These are phyloP conservation scores for Bhutanitis thaidina DNA, from an alignment of 2,888 invertebrate species.

Conservation along the genomic window DNA sequence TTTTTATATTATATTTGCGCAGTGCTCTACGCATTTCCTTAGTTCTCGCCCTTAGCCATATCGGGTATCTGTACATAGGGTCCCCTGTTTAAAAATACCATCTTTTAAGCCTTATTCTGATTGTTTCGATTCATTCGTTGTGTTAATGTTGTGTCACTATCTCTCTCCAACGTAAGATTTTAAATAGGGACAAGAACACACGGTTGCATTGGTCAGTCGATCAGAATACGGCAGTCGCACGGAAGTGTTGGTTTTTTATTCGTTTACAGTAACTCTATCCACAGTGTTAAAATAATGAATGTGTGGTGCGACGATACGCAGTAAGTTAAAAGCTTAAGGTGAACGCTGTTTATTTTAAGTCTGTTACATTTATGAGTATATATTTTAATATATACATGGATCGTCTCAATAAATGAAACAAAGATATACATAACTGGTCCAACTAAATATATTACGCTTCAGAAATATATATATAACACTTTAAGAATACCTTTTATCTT, in stretches of 20 bases:
- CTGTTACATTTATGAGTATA: too few relatives aligned
- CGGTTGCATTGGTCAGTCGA: conserved; percentile 17
- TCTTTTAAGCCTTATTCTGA: conserved; percentile 28
- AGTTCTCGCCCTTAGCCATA: conserved; percentile 32
- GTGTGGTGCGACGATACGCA: conserved; percentile 26
- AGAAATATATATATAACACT: too few relatives aligned
- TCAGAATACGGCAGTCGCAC: conserved; percentile 36
- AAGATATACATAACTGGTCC: too few relatives aligned
- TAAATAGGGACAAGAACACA: conserved; percentile 17
- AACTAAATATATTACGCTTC: too few relatives aligned
- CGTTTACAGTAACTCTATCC: conserved; percentile 40
- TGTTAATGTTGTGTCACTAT: conserved; percentile 8
- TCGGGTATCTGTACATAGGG: conserved; percentile 40
- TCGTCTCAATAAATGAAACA: too few relatives aligned
- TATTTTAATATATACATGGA: too few relatives aligned
- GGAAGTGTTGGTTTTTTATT: conserved; percentile 37
- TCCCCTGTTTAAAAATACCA: conserved; percentile 32
- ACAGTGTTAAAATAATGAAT: conserved; percentile 35
- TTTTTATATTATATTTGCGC: too few relatives aligned
- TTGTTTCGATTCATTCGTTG: conserved; percentile 11
- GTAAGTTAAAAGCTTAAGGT: conserved; percentile 19
- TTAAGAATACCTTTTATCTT: too few relatives aligned
- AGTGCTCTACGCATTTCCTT: conserved; percentile 24
- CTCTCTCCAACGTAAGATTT: conserved; percentile 1
- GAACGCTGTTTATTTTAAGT: too few relatives aligned